Evolutionary conservation across 2,797 vertebrate species (phyloP).

Genomic region (Cyprinella venusta): DNA sequence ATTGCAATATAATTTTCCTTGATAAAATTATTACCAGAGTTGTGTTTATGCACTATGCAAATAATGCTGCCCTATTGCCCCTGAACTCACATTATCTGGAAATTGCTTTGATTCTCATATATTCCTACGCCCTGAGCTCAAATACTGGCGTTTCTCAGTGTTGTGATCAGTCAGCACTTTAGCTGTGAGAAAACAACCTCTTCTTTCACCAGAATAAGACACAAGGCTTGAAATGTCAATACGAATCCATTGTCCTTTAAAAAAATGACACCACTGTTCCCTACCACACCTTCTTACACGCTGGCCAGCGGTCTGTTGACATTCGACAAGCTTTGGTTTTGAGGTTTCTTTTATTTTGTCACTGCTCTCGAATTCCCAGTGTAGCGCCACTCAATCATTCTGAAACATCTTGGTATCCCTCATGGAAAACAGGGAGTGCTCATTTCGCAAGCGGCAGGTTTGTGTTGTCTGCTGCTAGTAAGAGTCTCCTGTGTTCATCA

Average conservation of each 20-base stretch:
- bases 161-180: constrained; percentile 32
- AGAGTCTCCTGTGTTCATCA: constrained; percentile 58
- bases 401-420: constrained; percentile 23
- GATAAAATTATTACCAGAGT: background rate
- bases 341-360: constrained; percentile 45
- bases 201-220: constrained; percentile 29
- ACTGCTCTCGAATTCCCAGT: constrained; percentile 22
- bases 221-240: constrained; percentile 38
- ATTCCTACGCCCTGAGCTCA: background rate
- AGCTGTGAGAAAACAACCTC: constrained; percentile 1
- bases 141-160: background rate
- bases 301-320: background rate
- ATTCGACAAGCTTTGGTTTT: constrained; percentile 31
- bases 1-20: background rate
- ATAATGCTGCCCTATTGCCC: background rate
- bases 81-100: background rate
- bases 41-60: background rate
- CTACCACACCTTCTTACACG: background rate
- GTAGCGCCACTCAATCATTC: constrained; percentile 32
- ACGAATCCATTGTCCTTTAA: constrained; percentile 26
- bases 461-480: constrained; percentile 23
- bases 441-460: constrained; percentile 4
- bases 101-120: constrained; percentile 9
- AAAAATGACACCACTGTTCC: constrained; percentile 1
- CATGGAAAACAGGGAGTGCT: constrained; percentile 32